Base-by-base conservation (phyloP, 2,797 vertebrate genomes). In the Coilia nasus region DNA sequence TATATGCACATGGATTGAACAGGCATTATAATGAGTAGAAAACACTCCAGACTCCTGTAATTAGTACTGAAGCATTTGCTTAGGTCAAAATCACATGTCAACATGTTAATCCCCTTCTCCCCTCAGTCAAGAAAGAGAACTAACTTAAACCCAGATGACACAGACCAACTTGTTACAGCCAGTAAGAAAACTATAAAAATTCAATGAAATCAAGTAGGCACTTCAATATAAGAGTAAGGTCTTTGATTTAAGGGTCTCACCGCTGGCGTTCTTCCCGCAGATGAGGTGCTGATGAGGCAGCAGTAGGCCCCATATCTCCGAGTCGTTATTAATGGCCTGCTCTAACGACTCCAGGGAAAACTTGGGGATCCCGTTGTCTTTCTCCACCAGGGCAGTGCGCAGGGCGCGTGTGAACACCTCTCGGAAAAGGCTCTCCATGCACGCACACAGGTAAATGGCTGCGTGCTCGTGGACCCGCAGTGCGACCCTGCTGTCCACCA, bases 401-500 rank as follows among this genome's bases (percentile, higher is more conserved):
- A 93, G 90, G 88, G 86, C 93, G 78, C 89, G 93, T 57, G 92
- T 94, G 91, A 97, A 95, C 89, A 99, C 95, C 90, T 98, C 97
- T 47, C 97, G 96, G 94, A 98, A 97, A 23, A 99, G 96, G 93
- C 95, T 96, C 94, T 99, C 98, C 95, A 97, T 94, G 93, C 97
- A 97, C 87, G 97, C 97, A 0, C 96, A 95, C 95, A 99, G 95
- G 96, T 98, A 99, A 95, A 99, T 98, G 84, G 97, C 97, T 0
- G 97, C 97, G 90, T 99, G 98, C 90, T 98, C 97, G 92, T 99
- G 98, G 95, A 99, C 95, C 92, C 97, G 93, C 84, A 96, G 94
- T 85, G 98, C 97, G 54, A 99, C 95, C 88, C 96, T 94, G 93
- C 97, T 96, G 91, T 99, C 98, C 87, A 98, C 97, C 98, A 99